Percentiles rank a stretch among this genome's conserved stretches.
These are phyloP conservation scores for Telenomus remus DNA, from an alignment of 1,140 invertebrate genomes.

Conservation along the genomic window DNA sequence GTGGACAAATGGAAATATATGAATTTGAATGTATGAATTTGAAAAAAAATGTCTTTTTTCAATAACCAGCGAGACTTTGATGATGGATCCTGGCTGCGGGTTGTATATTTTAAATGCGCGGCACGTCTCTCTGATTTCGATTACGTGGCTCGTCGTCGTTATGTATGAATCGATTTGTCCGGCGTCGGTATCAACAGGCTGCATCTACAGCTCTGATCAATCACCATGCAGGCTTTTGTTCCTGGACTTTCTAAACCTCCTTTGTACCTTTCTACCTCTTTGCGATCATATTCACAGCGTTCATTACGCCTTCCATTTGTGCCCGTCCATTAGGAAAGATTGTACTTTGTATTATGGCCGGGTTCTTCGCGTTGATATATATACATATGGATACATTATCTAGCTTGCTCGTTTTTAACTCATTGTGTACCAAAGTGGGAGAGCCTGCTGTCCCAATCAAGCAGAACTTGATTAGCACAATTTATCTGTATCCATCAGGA, in stretches of 20 bases:
- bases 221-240: conserved; percentile 60
- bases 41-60: no score
- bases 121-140: conserved; percentile 42
- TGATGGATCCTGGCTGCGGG: no score
- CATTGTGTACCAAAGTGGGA: conserved; percentile 35
- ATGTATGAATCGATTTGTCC: conserved; percentile 54
- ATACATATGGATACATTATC: conserved; percentile 51
- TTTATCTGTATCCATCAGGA: no score
- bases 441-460: no score
- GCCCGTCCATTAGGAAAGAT: conserved; percentile 61
- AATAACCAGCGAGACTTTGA: conserved; percentile 17
- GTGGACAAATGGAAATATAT: no score
- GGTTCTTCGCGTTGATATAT: conserved; percentile 47
- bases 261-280: conserved; percentile 60
- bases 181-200: conserved; percentile 60
- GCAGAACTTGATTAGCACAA: conserved; percentile 36
- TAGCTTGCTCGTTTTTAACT: conserved; percentile 34
- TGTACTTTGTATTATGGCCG: conserved; percentile 60
- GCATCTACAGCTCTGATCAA: conserved; percentile 62
- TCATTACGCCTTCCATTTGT: conserved; percentile 60
- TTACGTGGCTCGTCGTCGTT: conserved; percentile 54
- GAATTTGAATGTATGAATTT: no score
- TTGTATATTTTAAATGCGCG: conserved; percentile 40
- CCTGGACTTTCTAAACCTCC: conserved; percentile 59
- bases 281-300: conserved; percentile 57